Evolutionary conservation across 2,797 vertebrate species (phyloP), one percentile per base, ranked within the genome.

Genomic region (Myotis planiceps): DNA sequence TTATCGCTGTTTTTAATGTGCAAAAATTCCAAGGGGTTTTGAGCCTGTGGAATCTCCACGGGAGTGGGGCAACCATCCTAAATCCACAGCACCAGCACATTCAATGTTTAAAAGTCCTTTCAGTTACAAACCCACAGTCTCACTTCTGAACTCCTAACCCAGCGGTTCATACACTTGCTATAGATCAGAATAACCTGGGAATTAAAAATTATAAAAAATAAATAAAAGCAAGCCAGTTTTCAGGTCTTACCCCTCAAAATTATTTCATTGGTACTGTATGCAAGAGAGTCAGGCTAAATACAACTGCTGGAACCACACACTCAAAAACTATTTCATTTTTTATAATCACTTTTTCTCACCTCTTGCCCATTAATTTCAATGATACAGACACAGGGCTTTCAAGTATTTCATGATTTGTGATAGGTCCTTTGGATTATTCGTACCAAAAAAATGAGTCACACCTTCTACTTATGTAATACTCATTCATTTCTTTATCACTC

Each of bases 391-490:
- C 25, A 45, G 6, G 25, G 3, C 9, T 51, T 90, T 68, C 25
- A 23, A 32, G 3, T 55, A 21, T 45, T 68, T 90, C n/a, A 29
- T 49, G 37, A 95, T 42, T 51, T 87, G 25, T 63, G n/a, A 74
- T 68, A 63, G 9, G 6, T 80, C 53, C 29, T 78, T 88, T n/a
- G 66, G 60, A 87, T 81, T 87, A 66, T 76, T 91, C 25, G 91
- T 76, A 42, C 9, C 72, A 83, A 80, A 88, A 79, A 90, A 88
- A 90, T 95, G 58, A 96, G 45, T 92, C 58, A 94, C n/a, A 23
- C 12, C 18, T 13, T 32, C n/a, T 3, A 71, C 29, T 85, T 82
- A 27, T 23, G 5, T 9, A 89, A 55, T 80, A 42, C 4, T 81
- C 21, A 92, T 82, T 42, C 15, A 37, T 55, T 91, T 90, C 34